These are phyloP conservation scores for Rachycentron canadum DNA, from an alignment of 2,797 vertebrate species.

Conservation along the genomic window DNA sequence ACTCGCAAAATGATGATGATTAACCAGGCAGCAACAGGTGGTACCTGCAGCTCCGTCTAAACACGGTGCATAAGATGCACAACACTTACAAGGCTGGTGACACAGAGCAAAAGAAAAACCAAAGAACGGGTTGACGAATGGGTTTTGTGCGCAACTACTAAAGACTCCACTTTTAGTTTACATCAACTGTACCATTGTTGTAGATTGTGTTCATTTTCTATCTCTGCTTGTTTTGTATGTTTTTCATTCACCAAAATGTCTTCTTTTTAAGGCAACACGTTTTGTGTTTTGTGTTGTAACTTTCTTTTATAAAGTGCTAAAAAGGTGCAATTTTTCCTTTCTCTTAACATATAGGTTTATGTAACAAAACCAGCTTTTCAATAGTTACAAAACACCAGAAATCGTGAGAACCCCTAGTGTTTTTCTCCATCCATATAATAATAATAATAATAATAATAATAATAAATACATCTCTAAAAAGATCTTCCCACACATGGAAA, in stretches of 20 bases:
- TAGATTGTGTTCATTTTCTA: neutral
- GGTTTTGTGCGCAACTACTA: neutral
- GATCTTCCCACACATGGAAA: too few species aligned
- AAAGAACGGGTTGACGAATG: neutral
- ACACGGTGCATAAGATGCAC: neutral
- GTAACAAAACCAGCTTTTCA: neutral
- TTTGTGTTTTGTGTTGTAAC: neutral
- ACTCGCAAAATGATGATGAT: constrained; percentile 30
- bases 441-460: too few species aligned
- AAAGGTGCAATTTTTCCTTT: neutral
- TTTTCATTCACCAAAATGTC: neutral
- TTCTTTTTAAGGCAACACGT: neutral
- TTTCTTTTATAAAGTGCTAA: neutral
- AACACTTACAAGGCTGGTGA: neutral
- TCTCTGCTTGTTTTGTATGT: neutral
- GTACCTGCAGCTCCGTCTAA: constrained; percentile 5
- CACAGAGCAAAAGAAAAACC: neutral
- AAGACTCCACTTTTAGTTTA: neutral
- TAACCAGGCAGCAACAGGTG: constrained; percentile 40
- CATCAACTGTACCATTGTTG: neutral
- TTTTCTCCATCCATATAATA: too few species aligned
- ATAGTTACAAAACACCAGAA: neutral
- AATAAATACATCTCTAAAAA: too few species aligned
- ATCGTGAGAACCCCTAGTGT: too few species aligned
- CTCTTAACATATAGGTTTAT: neutral